Base-by-base conservation (phyloP, 1,140 invertebrate genomes). In the Brachionus sp. region DNA sequence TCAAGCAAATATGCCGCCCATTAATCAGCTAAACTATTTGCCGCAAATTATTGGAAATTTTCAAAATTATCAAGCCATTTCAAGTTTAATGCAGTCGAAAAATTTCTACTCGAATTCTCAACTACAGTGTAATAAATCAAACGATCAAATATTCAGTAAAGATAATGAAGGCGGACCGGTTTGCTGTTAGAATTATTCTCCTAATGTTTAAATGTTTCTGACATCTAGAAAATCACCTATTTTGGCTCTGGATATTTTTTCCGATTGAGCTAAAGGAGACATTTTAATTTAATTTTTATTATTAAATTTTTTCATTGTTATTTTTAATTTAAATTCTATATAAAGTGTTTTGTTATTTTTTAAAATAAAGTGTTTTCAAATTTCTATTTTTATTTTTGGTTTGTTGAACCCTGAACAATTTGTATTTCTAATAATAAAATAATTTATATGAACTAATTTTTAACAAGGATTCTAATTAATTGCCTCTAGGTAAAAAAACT, bases 261-360 rank as follows among this genome's bases (percentile, higher is more conserved):
- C 1, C 5, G 50, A 23, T 57, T 57, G 5, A 57, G 9, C 19
- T 57, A 23, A 57, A 57, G 19, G 16, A 57, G 50, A 57, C 50
- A 23, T 57, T 57, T 57, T 57, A 57, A 57, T 57, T 19, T 19
- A 23, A 9, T 57, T 57, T 57, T 57, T 53, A 19, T 57, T 57
- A 46, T 50, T 50, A 5, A 57, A 57, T 5, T 57, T n/a, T 57
- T 57, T 7, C 19, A 23, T 57, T 57, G 50, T 57, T 57, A 57
- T 57, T 57, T 57, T 57, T 57, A 57, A 57, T 57, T 57, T 57
- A 57, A 57, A 57, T 19, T 57, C 19, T 57, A 57, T 57, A 57
- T 57, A 7, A 57, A 57, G 50, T 57, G 50, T 57, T 23, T 57
- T 57, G 50, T 57, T 57, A 57, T 57, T 57, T 57, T 57, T 57